These are phyloP conservation scores for Thripadectes ignobilis DNA, from an alignment of 2,797 vertebrate genomes.

Conservation along the genomic window DNA sequence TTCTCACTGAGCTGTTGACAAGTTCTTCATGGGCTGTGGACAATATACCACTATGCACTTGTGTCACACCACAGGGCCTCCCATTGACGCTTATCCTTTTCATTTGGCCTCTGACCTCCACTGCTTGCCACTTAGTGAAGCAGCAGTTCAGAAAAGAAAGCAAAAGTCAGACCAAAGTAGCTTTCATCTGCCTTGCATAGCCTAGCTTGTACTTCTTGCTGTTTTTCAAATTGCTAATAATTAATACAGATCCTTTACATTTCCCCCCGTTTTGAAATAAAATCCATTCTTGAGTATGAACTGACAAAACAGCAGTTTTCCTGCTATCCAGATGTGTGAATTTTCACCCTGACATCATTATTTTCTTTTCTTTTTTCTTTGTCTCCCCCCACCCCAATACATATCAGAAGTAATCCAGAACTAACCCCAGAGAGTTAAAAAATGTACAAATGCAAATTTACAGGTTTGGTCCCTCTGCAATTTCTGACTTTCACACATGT, in stretches of 20 bases:
- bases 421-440: background rate
- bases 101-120: conserved; percentile 56
- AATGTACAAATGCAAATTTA: background rate
- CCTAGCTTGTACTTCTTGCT: background rate
- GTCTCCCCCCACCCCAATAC: too few relatives aligned
- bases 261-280: background rate
- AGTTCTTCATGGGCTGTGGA: conserved; percentile 63
- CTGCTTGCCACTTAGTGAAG: conserved; percentile 60
- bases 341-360: background rate
- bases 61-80: conserved; percentile 66
- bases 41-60: conserved; percentile 58
- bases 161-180: conserved; percentile 13
- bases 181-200: background rate
- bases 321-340: background rate
- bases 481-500: background rate
- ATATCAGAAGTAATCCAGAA: background rate
- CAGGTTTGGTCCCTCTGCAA: background rate
- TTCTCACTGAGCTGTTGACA: conserved; percentile 71
- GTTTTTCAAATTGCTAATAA: background rate
- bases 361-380: background rate
- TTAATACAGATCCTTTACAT: background rate
- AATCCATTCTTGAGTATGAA: background rate
- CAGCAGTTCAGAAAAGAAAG: conserved; percentile 22
- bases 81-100: conserved; percentile 66
- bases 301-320: background rate